Evolutionary conservation across 1,140 invertebrate genomes (phyloP).

Genomic region (Nylanderia fulva): DNA sequence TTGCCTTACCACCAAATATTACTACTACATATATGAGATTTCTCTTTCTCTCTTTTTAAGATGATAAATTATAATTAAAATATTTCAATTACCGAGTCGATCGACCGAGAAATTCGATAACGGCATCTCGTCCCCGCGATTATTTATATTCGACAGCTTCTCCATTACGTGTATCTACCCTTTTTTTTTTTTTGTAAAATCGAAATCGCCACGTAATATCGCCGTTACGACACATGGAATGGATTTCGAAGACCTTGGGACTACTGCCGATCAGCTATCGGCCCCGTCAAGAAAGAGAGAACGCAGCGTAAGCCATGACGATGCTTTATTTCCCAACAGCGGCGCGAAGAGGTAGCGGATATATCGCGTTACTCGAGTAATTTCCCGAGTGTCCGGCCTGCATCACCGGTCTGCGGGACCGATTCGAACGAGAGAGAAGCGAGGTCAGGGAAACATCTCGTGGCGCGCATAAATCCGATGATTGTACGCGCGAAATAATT

Average conservation of each 20-base stretch:
- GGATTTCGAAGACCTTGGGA: constrained; percentile 22
- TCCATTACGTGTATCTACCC: neutral
- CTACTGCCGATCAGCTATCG: neutral
- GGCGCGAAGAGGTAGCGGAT: constrained; percentile 48
- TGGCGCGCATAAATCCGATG: neutral
- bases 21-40: constrained; percentile 12
- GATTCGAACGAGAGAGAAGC: neutral
- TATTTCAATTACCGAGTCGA: constrained; percentile 43
- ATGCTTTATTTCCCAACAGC: constrained; percentile 58
- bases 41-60: neutral
- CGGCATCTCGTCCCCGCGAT: constrained; percentile 19
- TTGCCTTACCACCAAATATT: constrained; percentile 25
- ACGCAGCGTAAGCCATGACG: neutral
- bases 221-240: neutral
- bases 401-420: neutral
- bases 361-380: constrained; percentile 73
- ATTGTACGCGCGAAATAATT: constrained; percentile 44
- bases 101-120: constrained; percentile 52
- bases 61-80: constrained; percentile 45
- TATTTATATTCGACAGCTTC: constrained; percentile 25
- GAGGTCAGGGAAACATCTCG: constrained; percentile 45
- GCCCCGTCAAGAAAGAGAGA: constrained; percentile 31
- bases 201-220: neutral
- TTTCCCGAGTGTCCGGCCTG: constrained; percentile 64
- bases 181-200: neutral